Base-by-base conservation (phyloP, 2,888 invertebrate genomes). In the Lepas anatifera region DNA sequence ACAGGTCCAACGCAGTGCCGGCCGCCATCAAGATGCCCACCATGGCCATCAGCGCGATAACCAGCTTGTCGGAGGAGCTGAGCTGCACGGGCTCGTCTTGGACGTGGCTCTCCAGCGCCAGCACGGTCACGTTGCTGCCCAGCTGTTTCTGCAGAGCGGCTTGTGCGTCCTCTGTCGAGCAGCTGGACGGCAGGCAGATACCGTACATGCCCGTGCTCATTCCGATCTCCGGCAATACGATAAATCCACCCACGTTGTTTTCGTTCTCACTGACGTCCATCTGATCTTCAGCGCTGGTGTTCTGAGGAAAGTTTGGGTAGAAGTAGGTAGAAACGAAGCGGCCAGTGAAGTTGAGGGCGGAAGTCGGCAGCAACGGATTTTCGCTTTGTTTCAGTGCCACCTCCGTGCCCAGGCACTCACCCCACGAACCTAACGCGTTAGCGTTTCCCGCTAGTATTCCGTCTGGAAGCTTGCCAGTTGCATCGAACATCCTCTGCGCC, bases 391-490 rank as follows among this genome's bases (percentile, higher is more conserved):
- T 39, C 29, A 29, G 22, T 7, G 13, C 22, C 16, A 48, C 50
- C 29, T 35, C 22, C 70, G 71, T 67, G 64, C 18, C 43, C 66
- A 75, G 70, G 73, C 83, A 84, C 76, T 83, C 81, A 70, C 80
- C 79, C 75, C 78, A 83, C 72, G 80, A 79, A 13, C 84, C 83
- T 35, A 81, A 75, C 72, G 82, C 80, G 29, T 79, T 76, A 13
- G 79, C 72, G 73, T 83, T 81, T 1, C 83, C 83, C 18, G 76
- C 71, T 11, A 83, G 74, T n/a, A 83, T 73, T 6, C 83, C 83
- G 13, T 80, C 77, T 41, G 81, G 83, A 1, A 82, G 73, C 75
- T 83, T 83, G 3, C 82, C 81, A 3, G 81, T 81, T 1, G 83
- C 77, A 75, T 84, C 83, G 39, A 82, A 73, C 83, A 83, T n/a